These are phyloP conservation scores for Lepus oiostolus DNA, from an alignment of 2,797 vertebrate genomes.

Conservation along the genomic window DNA sequence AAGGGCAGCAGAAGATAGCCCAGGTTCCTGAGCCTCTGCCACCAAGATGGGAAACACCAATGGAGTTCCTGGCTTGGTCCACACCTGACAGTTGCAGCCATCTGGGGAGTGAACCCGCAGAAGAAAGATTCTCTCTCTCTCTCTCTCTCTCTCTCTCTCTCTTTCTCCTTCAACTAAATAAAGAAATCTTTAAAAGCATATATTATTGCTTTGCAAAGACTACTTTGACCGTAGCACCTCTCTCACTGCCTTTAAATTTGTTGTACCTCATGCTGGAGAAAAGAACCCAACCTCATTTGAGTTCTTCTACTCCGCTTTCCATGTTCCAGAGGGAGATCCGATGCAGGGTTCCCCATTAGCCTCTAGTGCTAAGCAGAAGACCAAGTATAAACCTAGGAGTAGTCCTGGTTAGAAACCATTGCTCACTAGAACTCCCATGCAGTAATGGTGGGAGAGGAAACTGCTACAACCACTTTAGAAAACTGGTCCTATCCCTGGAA, in stretches of 20 bases:
- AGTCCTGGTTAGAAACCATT: background rate
- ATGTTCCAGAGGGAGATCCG: background rate
- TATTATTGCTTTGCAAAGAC: background rate
- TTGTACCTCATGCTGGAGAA: background rate
- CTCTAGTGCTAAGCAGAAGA: background rate
- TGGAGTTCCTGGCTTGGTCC: too few species aligned
- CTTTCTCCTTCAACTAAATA: too few species aligned
- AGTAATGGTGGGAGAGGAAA: background rate
- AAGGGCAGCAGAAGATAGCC: too few species aligned
- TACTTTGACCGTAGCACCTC: background rate
- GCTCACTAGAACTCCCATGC: background rate
- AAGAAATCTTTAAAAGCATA: too few species aligned
- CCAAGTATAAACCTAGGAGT: background rate
- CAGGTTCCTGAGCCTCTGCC: too few species aligned
- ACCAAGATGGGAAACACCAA: too few species aligned
- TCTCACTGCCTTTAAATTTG: background rate
- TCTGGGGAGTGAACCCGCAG: too few species aligned
- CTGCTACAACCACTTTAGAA: background rate
- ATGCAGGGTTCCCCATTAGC: background rate
- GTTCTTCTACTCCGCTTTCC: background rate
- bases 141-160: too few species aligned
- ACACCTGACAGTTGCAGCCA: too few species aligned
- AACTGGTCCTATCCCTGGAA: background rate
- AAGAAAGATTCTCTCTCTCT: too few species aligned
- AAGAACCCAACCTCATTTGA: background rate